A percentile compares a stretch with the other conserved stretches of the same genome.
These are phyloP conservation scores for Mallotus villosus DNA, from an alignment of 2,797 vertebrate genomes.

Conservation along the genomic window DNA sequence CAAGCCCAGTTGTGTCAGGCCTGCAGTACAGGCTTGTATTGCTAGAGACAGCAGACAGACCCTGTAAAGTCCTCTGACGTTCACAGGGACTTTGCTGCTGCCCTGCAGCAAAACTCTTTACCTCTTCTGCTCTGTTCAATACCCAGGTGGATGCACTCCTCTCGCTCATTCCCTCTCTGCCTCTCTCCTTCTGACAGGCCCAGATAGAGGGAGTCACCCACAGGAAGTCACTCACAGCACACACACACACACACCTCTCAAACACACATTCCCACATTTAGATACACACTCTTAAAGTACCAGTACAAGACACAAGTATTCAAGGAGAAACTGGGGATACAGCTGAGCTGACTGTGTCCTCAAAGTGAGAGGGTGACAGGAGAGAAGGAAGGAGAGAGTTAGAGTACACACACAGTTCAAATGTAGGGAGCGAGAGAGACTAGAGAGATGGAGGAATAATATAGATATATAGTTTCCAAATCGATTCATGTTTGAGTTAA, in stretches of 20 bases:
- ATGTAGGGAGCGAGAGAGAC: background rate
- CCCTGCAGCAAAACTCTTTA: constrained; percentile 42
- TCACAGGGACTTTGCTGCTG: constrained; percentile 17
- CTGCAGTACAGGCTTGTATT: too few species aligned
- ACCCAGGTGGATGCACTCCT: constrained; percentile 6
- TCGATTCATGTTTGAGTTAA: constrained; percentile 70
- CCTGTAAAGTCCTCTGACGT: background rate
- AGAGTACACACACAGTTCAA: constrained; percentile 23
- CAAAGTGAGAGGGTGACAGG: constrained; percentile 33
- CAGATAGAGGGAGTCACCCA: background rate
- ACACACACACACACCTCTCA: constrained; percentile 1
- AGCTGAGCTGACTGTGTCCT: too few species aligned
- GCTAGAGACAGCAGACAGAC: background rate
- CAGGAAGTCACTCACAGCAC: background rate
- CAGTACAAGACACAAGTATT: background rate
- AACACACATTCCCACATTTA: background rate
- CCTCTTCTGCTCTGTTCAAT: constrained; percentile 14
- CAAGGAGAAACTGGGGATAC: too few species aligned
- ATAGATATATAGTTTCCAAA: constrained; percentile 57
- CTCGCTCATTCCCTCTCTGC: background rate
- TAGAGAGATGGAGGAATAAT: constrained; percentile 10
- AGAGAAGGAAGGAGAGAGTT: constrained; percentile 48
- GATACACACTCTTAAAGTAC: background rate
- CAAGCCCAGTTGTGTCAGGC: too few species aligned
- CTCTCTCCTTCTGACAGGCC: background rate